Base-by-base conservation (phyloP, 2,113 vertebrate genomes). In the Passer montanus region DNA sequence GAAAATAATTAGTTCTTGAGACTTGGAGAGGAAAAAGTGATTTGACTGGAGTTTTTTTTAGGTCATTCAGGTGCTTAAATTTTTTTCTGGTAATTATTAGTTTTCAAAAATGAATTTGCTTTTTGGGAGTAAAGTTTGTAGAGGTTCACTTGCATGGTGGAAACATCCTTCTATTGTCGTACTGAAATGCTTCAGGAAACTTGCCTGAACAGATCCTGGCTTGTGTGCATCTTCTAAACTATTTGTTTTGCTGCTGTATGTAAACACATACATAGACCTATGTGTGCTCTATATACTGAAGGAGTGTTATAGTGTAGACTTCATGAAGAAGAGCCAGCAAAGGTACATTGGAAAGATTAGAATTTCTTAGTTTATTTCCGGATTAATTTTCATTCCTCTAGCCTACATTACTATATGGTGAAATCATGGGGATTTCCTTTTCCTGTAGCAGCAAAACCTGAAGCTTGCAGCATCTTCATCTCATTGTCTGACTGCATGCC, bases 381-480 rank as follows among this genome's bases (percentile, higher is more conserved):
- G 62, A 52, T 66, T 30, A 81, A 20, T 27, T 82, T 87, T 67
- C 27, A 44, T 87, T 92, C 53, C 23, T 30, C 75, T 94, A 63
- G 35, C 14, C 89, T 92, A 39, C 80, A 15, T 76, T 89, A 39
- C 59, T 87, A 1, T 50, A 31, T 62, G 70, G 76, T 94, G 92
- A 96, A 92, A 62, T 96, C 44, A 23, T 27, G 77, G 91, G 91
- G 75, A 94, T 94, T 96, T 94, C 86, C 80, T 95, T 90, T 97
- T 95, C 84, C 76, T 87, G 72, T 73, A 84, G 77, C 76, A 84
- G 93, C 76, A 92, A 81, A 96, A 90, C 44, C 44, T 78, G 88
- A 87, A 82, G 49, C 81, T 92, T 89, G 52, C 66, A 87, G 72
- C 27, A 59, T 81, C 88, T 95, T 70, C 20, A 74, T 84, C 53